Evolutionary conservation across 1,140 invertebrate species (phyloP).

Genomic region (Zophobas atratus): DNA sequence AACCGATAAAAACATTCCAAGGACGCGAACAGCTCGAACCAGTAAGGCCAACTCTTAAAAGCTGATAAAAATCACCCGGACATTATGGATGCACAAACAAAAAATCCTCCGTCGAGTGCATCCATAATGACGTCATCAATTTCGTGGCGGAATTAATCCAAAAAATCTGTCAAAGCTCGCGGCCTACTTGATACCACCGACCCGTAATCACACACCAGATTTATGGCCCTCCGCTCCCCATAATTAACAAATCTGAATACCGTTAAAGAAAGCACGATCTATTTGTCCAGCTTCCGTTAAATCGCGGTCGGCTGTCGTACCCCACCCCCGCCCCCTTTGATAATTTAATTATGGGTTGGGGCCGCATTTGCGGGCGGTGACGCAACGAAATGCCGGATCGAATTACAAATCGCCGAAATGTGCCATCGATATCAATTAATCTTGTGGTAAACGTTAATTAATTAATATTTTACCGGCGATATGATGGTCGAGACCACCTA

Average conservation of each 20-base stretch:
- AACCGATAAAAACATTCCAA: slow-evolving; percentile 5
- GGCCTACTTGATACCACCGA: no score
- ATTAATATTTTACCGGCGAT: slow-evolving; percentile 51
- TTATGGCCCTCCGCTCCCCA: slow-evolving; percentile 14
- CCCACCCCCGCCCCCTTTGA: neutral
- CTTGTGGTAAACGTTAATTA: slow-evolving; percentile 51
- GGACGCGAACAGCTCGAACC: neutral
- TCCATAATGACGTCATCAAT: no score
- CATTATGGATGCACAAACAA: no score
- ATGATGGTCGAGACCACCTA: slow-evolving; percentile 52
- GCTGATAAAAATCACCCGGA: no score
- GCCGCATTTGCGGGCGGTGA: slow-evolving; percentile 8
- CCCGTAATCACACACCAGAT: neutral
- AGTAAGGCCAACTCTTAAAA: neutral
- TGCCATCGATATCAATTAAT: slow-evolving; percentile 51
- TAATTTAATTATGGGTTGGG: slow-evolving; percentile 11
- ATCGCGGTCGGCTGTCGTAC: slow-evolving; percentile 6
- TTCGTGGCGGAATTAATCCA: no score
- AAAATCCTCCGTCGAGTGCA: no score
- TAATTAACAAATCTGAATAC: slow-evolving; percentile 32
- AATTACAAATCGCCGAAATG: slow-evolving; percentile 51
- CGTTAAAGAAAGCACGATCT: slow-evolving; percentile 17
- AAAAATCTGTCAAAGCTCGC: no score
- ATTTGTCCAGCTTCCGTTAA: slow-evolving; percentile 29
- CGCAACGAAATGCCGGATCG: neutral